phyloP scores from a whole-genome alignment of 2,888 invertebrate genomes.

The Crossocerus cetratus region DNA sequence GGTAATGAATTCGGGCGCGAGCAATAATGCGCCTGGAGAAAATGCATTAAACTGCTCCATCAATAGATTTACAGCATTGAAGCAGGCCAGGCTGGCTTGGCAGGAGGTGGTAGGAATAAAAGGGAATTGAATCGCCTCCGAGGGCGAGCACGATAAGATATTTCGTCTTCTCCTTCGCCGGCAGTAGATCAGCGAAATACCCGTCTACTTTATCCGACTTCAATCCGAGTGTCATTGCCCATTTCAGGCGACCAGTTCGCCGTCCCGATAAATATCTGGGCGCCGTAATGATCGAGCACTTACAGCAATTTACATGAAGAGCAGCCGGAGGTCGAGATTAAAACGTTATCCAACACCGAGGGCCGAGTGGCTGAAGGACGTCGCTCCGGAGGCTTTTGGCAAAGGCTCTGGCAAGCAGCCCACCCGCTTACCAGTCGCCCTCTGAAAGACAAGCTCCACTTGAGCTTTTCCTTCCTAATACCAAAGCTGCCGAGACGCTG shows the following conservation, averaged over 20 bases:
- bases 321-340: conserved; percentile 13
- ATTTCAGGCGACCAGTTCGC: background rate
- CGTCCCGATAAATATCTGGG: background rate
- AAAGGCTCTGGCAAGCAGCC: conserved; percentile 14
- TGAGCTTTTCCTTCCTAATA: conserved; percentile 7
- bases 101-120: background rate
- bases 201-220: background rate
- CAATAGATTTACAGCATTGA: background rate
- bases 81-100: background rate
- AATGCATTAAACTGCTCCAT: background rate
- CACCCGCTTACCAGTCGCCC: background rate
- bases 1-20: background rate
- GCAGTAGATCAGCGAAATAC: background rate
- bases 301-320: conserved; percentile 12
- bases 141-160: background rate
- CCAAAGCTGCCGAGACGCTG: background rate
- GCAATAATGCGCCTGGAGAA: background rate
- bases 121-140: background rate
- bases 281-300: conserved; percentile 9
- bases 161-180: background rate
- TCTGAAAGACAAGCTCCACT: background rate
- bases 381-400: conserved; percentile 19
- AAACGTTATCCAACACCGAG: conserved; percentile 6
- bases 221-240: background rate
- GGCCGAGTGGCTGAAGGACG: conserved; percentile 10